Evolutionary conservation across 2,113 vertebrate species (phyloP).

Genomic region (Ictalurus punctatus): DNA sequence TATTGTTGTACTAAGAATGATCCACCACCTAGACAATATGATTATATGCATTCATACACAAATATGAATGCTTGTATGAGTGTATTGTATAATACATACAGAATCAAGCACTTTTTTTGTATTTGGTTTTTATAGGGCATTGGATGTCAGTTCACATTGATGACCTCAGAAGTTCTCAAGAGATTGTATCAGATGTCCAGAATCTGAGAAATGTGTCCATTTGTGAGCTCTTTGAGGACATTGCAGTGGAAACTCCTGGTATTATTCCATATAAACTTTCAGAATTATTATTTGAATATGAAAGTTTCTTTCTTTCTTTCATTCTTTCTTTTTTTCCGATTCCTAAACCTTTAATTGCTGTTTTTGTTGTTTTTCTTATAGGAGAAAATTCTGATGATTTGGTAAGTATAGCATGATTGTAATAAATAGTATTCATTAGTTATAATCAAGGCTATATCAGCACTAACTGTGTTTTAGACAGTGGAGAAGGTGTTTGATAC

Average conservation of each 20-base stretch:
- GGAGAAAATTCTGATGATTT: neutral
- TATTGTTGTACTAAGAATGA: neutral
- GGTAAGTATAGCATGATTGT: constrained; percentile 3
- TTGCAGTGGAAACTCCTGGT: neutral
- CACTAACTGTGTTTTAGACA: constrained; percentile 24
- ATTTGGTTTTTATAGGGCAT: constrained; percentile 71
- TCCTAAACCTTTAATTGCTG: neutral
- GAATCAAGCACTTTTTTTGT: neutral
- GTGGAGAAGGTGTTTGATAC: constrained; percentile 77
- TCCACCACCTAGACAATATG: neutral
- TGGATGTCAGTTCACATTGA: constrained; percentile 94
- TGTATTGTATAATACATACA: neutral
- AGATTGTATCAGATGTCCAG: constrained; percentile 84
- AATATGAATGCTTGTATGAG: neutral
- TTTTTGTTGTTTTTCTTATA: neutral
- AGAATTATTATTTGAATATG: neutral
- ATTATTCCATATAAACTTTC: neutral
- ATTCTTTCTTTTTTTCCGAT: neutral
- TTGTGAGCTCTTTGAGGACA: constrained; percentile 83
- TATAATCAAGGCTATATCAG: neutral
- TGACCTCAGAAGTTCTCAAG: constrained; percentile 82
- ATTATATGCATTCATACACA: neutral
- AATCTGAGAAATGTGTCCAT: constrained; percentile 73
- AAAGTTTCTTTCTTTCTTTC: neutral
- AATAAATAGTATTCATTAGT: neutral